Evolutionary conservation across 2,113 vertebrate species (phyloP).

Genomic region (Girardinichthys multiradiatus): DNA sequence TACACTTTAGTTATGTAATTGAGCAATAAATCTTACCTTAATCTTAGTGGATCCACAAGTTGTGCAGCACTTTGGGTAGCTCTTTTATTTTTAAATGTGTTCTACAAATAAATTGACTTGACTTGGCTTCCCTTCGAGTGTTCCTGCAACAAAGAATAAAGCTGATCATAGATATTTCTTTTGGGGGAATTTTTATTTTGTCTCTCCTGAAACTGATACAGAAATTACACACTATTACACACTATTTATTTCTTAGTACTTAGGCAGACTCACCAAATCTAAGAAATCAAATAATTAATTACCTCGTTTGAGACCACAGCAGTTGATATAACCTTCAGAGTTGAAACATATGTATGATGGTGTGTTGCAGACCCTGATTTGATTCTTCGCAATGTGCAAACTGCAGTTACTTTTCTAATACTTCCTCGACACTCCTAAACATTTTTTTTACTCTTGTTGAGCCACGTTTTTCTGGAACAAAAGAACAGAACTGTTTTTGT

Average conservation of each 20-base stretch:
- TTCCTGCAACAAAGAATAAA: too few relatives aligned
- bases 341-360: background rate
- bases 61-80: background rate
- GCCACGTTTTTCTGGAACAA: background rate
- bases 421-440: conserved; percentile 6
- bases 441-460: conserved; percentile 5
- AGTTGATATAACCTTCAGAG: background rate
- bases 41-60: background rate
- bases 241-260: background rate
- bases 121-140: background rate
- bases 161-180: background rate
- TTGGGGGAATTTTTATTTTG: background rate
- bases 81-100: too few relatives aligned
- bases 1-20: too few relatives aligned
- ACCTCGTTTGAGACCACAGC: background rate
- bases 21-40: too few relatives aligned
- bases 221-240: too few relatives aligned
- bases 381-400: background rate
- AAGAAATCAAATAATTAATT: background rate
- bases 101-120: background rate
- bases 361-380: background rate
- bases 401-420: conserved; percentile 1
- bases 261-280: background rate
- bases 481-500: conserved; percentile 13
- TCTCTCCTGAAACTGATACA: background rate